A percentile compares a stretch with the other conserved stretches of the same genome.
Evolutionary conservation across 2,797 vertebrate species (phyloP).

Genomic region (Anguilla pacifica): DNA sequence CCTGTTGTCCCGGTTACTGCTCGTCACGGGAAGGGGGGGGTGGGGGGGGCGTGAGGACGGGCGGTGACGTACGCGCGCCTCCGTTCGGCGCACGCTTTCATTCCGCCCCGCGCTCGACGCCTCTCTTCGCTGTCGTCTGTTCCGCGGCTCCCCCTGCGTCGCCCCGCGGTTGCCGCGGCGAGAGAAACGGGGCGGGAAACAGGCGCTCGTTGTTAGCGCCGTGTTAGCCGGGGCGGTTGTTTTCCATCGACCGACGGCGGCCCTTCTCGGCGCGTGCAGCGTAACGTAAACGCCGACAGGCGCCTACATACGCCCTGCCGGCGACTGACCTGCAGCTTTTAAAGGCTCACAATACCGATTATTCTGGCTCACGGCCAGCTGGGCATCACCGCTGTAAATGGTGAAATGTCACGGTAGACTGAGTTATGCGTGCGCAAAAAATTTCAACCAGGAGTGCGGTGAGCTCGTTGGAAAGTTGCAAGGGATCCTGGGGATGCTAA

Average conservation of each 20-base stretch:
- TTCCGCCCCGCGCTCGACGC: background rate
- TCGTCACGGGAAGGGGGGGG: background rate
- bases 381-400: too few species aligned
- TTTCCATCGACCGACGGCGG: background rate
- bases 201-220: background rate
- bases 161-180: background rate
- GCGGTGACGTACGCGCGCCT: too few species aligned
- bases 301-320: background rate
- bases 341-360: background rate
- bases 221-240: background rate
- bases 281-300: background rate
- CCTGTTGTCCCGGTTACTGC: background rate
- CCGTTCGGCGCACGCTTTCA: background rate
- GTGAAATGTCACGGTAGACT: background rate
- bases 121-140: background rate
- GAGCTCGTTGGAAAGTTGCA: background rate
- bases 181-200: background rate
- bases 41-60: background rate
- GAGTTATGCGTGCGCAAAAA: background rate
- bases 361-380: background rate
- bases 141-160: background rate
- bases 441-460: background rate
- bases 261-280: background rate
- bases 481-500: background rate
- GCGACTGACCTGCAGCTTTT: background rate